A percentile compares a stretch with the other conserved stretches of the same genome.
Evolutionary conservation across 2,888 invertebrate genomes (phyloP).

Genomic region (Phrixothrix hirtus): DNA sequence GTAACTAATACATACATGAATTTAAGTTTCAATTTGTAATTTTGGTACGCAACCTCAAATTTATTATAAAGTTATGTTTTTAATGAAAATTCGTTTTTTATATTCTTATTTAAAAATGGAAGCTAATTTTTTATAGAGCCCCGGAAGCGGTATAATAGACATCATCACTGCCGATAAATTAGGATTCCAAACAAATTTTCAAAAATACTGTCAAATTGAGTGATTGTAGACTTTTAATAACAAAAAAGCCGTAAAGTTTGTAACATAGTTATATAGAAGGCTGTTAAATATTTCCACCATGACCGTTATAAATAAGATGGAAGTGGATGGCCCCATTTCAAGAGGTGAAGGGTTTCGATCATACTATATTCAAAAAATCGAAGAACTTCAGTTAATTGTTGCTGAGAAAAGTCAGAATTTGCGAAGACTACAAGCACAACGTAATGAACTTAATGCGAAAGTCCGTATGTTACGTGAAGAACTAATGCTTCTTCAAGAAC

Average conservation of each 20-base stretch:
- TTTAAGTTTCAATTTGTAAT: too few relatives aligned
- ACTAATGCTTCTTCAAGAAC: constrained; percentile 87
- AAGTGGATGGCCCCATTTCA: constrained; percentile 65
- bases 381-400: constrained; percentile 92
- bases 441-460: constrained; percentile 99
- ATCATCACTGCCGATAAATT: too few relatives aligned
- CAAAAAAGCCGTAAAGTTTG: background rate
- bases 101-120: too few relatives aligned
- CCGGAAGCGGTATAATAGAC: too few relatives aligned
- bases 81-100: too few relatives aligned
- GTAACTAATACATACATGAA: too few relatives aligned
- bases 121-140: too few relatives aligned
- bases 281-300: constrained; percentile 21
- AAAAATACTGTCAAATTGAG: background rate
- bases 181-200: too few relatives aligned
- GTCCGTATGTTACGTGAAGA: too few relatives aligned
- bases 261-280: background rate
- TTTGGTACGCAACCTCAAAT: too few relatives aligned
- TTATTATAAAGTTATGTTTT: too few relatives aligned
- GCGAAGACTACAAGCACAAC: constrained; percentile 93
- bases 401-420: constrained; percentile 98
- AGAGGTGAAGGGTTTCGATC: constrained; percentile 91
- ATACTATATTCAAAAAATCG: constrained; percentile 97
- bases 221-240: background rate
- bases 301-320: constrained; percentile 63